Conservation (phyloP, 2,113 vertebrate genomes). For the Corynorhinus townsendii region DNA sequence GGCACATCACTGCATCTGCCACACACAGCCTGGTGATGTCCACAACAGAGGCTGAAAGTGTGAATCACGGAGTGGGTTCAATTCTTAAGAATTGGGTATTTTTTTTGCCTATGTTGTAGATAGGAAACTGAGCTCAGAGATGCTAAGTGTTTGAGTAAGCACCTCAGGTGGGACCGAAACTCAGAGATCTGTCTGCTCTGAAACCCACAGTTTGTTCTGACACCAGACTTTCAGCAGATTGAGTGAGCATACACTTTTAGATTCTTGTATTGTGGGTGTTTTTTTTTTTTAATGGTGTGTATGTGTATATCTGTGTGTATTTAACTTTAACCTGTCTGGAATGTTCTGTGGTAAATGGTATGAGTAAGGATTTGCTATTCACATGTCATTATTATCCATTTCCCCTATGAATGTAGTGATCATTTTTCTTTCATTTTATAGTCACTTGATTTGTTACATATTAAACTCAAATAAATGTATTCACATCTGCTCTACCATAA, state of each 20-base stretch:
- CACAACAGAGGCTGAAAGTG: not conserved
- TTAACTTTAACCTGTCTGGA: constrained; percentile 30
- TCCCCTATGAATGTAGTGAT: not conserved
- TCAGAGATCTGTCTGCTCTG: not conserved
- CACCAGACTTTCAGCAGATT: not conserved
- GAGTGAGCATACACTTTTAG: not conserved
- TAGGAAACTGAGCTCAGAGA: not conserved
- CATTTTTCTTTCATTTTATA: not conserved
- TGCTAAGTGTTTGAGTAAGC: not conserved
- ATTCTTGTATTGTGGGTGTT: not conserved
- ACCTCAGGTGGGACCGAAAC: not conserved
- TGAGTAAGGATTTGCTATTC: not conserved
- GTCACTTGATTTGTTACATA: not conserved
- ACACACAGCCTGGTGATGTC: not conserved
- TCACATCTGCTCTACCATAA: not conserved
- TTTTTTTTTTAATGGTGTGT: not conserved
- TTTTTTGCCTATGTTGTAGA: not conserved
- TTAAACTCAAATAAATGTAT: not conserved
- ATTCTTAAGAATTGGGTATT: not conserved
- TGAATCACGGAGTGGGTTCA: not conserved
- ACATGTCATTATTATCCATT: not conserved
- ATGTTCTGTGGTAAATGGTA: constrained; percentile 28
- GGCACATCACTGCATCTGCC: not conserved
- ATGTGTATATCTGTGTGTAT: not conserved
- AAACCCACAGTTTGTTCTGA: not conserved